A percentile compares a stretch with the other conserved stretches of the same genome.
These are phyloP conservation scores for Heliconius sara DNA, from an alignment of 2,888 invertebrate genomes.

Conservation along the genomic window DNA sequence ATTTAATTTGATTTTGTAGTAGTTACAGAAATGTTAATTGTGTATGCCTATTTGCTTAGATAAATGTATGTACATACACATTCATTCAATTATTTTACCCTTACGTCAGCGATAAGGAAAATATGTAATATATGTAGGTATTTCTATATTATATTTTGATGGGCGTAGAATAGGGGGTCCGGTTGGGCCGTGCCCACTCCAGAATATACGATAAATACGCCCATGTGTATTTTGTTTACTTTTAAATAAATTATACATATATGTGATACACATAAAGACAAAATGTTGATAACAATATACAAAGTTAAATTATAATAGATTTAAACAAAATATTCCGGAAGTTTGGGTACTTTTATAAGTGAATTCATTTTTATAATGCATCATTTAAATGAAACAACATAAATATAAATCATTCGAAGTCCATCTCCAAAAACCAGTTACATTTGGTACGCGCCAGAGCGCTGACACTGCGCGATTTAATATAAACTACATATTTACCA, in stretches of 20 bases:
- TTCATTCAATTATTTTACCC: not conserved
- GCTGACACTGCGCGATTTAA: constrained; percentile 29
- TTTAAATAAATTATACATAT: not conserved
- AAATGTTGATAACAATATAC: not conserved
- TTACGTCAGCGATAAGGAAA: constrained; percentile 23
- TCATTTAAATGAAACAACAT: constrained; percentile 2
- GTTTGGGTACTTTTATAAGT: not conserved
- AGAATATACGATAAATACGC: too few species aligned
- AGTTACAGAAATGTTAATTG: not conserved
- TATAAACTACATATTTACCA: constrained; percentile 31
- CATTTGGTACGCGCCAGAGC: constrained; percentile 44
- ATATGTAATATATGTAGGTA: not conserved
- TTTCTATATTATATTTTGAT: not conserved
- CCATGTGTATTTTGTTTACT: not conserved
- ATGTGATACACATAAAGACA: not conserved
- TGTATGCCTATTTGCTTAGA: not conserved
- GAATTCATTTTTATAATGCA: not conserved
- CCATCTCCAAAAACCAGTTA: constrained; percentile 49
- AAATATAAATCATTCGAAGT: constrained; percentile 11
- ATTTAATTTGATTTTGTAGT: too few species aligned
- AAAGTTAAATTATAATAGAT: not conserved
- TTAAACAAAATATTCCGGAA: not conserved
- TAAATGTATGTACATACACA: not conserved
- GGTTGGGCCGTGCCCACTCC: too few species aligned
- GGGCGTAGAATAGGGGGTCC: too few species aligned